Evolutionary conservation across 1,140 invertebrate species (phyloP).

Genomic region (Andricus grossulariae): DNA sequence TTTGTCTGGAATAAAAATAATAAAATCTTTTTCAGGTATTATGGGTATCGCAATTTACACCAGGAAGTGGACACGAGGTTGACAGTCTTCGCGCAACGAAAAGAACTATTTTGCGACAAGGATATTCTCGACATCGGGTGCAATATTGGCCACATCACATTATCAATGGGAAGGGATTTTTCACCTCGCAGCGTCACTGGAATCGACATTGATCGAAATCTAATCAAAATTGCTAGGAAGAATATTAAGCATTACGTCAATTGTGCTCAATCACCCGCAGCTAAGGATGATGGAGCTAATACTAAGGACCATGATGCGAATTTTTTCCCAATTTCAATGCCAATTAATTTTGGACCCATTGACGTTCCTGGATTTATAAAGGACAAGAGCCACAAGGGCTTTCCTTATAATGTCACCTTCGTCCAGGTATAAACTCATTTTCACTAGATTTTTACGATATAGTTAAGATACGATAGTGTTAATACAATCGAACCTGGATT

Average conservation of each 20-base stretch:
- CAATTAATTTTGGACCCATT: constrained; percentile 87
- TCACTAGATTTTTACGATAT: constrained; percentile 13
- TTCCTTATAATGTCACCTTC: constrained; percentile 92
- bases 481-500: no score
- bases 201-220: constrained; percentile 94
- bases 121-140: constrained; percentile 98
- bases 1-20: not conserved
- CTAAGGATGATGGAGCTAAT: constrained; percentile 61
- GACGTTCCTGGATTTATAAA: constrained; percentile 80
- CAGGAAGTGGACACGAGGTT: constrained; percentile 89
- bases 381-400: constrained; percentile 76
- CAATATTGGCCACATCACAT: constrained; percentile 96
- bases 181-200: constrained; percentile 91
- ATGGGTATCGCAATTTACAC: constrained; percentile 93
- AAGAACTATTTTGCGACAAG: constrained; percentile 91
- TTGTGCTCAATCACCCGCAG: constrained; percentile 68
- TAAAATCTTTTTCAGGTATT: constrained; percentile 82
- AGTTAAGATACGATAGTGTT: no score
- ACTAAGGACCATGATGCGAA: constrained; percentile 68
- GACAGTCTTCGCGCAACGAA: constrained; percentile 84
- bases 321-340: constrained; percentile 91
- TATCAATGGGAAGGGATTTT: constrained; percentile 90
- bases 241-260: constrained; percentile 89
- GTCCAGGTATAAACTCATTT: constrained; percentile 81
- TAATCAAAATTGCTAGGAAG: constrained; percentile 89